These are phyloP conservation scores for Panzeria rudis DNA, from an alignment of 2,888 invertebrate genomes.

Conservation along the genomic window DNA sequence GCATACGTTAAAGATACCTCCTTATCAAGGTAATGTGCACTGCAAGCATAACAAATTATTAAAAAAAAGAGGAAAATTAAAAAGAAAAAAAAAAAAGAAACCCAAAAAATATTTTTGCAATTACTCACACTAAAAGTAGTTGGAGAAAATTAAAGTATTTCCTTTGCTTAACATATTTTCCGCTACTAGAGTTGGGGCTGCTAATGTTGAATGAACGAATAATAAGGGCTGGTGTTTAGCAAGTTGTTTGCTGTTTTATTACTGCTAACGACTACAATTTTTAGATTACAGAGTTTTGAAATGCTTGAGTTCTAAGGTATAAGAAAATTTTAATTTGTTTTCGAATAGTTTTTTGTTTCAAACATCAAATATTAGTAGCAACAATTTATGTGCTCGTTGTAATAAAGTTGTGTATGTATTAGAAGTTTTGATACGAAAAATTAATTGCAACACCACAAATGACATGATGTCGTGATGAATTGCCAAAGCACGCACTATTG, in stretches of 20 bases:
- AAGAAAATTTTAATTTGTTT: not conserved
- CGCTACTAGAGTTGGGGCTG: not conserved
- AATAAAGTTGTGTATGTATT: conserved; percentile 31
- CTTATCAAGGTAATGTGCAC: conserved; percentile 55
- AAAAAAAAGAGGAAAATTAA: not conserved
- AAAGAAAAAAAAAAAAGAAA: not conserved
- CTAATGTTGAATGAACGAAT: conserved; percentile 5
- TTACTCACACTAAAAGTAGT: conserved; percentile 26
- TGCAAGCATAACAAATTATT: conserved; percentile 49
- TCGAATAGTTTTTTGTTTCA: not conserved
- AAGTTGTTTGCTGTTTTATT: not conserved
- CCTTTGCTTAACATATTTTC: conserved; percentile 28
- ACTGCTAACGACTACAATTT: no score
- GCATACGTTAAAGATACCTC: conserved; percentile 19
- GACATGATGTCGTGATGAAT: conserved; percentile 71
- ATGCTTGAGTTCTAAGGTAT: no score
- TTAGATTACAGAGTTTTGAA: no score
- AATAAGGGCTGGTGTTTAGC: not conserved
- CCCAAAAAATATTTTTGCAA: conserved; percentile 32
- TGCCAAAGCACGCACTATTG: conserved; percentile 68
- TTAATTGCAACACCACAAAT: conserved; percentile 73
- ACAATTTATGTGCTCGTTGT: conserved; percentile 14
- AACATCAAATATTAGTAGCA: conserved; percentile 5
- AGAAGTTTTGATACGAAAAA: conserved; percentile 69
- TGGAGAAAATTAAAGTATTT: conserved; percentile 33